These are phyloP conservation scores for Drosophila arawakana DNA, from an alignment of 1,140 invertebrate genomes.

Conservation along the genomic window DNA sequence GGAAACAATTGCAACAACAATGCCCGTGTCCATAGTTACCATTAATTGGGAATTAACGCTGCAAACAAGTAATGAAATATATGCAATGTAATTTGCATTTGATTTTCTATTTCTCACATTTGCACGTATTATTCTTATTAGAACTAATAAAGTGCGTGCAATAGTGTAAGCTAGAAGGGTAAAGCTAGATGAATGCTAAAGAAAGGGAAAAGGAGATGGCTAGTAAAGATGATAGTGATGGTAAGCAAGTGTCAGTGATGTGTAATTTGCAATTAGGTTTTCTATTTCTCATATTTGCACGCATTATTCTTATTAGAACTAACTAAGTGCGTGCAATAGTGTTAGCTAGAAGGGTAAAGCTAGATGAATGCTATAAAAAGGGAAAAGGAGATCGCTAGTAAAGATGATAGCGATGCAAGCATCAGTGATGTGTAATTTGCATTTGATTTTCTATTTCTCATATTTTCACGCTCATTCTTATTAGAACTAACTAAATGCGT, in stretches of 20 bases:
- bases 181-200: not conserved
- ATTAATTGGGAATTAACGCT: conserved; percentile 65
- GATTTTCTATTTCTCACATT: not conserved
- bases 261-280: too few relatives aligned
- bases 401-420: not conserved
- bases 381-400: not conserved
- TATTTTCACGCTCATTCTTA: too few relatives aligned
- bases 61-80: conserved; percentile 41
- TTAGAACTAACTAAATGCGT: too few relatives aligned
- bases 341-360: conserved; percentile 4
- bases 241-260: too few relatives aligned
- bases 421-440: too few relatives aligned
- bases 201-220: not conserved
- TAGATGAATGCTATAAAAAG: not conserved
- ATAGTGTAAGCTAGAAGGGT: not conserved
- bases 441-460: too few relatives aligned
- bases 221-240: not conserved
- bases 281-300: not conserved
- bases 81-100: not conserved
- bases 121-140: not conserved
- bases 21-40: conserved; percentile 43
- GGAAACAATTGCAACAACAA: conserved; percentile 5
- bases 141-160: not conserved
- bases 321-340: not conserved
- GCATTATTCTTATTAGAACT: not conserved